Evolutionary conservation across 2,888 invertebrate genomes (phyloP).

Genomic region (Hipparchia semele): DNA sequence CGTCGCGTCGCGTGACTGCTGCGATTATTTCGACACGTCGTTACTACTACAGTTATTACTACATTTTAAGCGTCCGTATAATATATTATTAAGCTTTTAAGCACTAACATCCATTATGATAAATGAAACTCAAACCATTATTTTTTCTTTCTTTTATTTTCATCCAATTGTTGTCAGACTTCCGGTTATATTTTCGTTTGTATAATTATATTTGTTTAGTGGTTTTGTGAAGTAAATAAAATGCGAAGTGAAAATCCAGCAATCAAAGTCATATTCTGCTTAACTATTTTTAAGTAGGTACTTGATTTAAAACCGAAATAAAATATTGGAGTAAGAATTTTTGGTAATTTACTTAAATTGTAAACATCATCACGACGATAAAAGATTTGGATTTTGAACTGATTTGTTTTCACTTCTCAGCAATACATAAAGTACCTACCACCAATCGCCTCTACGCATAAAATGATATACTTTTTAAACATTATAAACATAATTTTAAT

Average conservation of each 20-base stretch:
- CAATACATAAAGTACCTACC: no score
- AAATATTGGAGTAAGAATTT: no score
- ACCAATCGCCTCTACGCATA: no score
- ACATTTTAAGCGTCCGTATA: slow-evolving; percentile 31
- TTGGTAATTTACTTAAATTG: no score
- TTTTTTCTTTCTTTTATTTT: slow-evolving; percentile 4
- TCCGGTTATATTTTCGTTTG: background rate
- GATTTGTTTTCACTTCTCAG: no score
- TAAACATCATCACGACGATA: no score
- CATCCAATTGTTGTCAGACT: background rate
- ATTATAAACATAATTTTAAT: background rate
- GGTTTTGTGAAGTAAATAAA: no score
- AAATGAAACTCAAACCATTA: slow-evolving; percentile 10
- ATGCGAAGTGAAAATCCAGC: no score
- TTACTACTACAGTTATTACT: slow-evolving; percentile 42
- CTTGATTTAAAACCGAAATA: no score
- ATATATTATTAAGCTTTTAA: slow-evolving; percentile 23
- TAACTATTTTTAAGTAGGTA: background rate
- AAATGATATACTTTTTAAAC: no score
- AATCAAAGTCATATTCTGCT: background rate
- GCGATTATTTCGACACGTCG: slow-evolving; percentile 46
- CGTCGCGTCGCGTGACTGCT: slow-evolving; percentile 43
- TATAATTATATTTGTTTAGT: no score
- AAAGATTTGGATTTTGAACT: no score
- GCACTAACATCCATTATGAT: slow-evolving; percentile 25